Base-by-base conservation (phyloP, 2,888 invertebrate species). In the Acanthococcus lagerstroemiae region DNA sequence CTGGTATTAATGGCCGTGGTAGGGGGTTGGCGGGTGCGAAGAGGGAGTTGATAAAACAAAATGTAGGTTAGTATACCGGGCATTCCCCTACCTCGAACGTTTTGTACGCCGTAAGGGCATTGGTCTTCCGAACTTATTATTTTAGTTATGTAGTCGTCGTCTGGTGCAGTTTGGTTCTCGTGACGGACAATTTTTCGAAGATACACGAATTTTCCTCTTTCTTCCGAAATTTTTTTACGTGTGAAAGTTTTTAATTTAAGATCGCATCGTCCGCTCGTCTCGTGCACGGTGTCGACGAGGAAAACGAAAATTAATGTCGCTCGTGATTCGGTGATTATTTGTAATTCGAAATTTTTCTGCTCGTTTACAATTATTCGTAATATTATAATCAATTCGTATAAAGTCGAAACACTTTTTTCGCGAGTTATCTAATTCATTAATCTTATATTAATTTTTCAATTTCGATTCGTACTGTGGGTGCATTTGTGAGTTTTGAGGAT, bases 41-140 rank as follows among this genome's bases (percentile, higher is more conserved):
- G 44, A 25, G 27, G 25, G 24, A 60, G 27, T n/a, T 48, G 46
- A 60, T 24, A 60, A 6, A 55, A 27, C 30, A 25, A 55, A 65
- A 65, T 65, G 65, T 68, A 68, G 68, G 68, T 68, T 68, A 68
- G 68, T 68, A 45, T 68, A 65, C 68, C 66, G 57, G 58, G 55
- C 57, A 56, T 60, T 65, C 66, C 66, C 68, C 60, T 55, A 61
- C 61, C 52, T 58, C 56, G 30, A 57, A 45, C 57, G 44, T 57
- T 45, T 57, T 45, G 45, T 52, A 52, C 61, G 61, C 61, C 50
- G 61, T 52, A 61, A 61, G 50, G 50, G 61, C 52, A 61, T 50
- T 61, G 61, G 61, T 61, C 52, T 52, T 61, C 61, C 61, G 52
- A 61, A 61, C 61, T 37, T n/a, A n/a, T 37, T n/a, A 37, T 37